Evolutionary conservation across 2,888 invertebrate species (phyloP).

Genomic region (Alloscopus bannaensis): DNA sequence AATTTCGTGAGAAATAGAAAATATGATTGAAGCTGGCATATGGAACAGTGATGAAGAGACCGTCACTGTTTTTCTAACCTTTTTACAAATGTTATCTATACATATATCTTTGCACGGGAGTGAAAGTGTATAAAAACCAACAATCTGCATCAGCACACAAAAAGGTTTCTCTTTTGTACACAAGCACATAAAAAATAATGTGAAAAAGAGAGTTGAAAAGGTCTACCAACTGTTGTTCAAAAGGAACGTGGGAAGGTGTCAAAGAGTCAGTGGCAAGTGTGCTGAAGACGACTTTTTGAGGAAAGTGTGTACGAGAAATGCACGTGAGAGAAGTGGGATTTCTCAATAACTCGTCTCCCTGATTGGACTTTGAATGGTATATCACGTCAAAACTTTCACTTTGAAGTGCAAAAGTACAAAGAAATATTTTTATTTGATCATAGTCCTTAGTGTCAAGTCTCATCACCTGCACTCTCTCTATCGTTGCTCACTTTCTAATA

Average conservation of each 20-base stretch:
- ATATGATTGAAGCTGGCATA: slow-evolving; percentile 39
- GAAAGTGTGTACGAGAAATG: slow-evolving; percentile 3
- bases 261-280: not conserved
- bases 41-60: no score
- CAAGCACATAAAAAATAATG: not conserved
- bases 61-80: no score
- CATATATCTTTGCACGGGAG: no score
- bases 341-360: slow-evolving; percentile 18
- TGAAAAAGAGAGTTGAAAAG: not conserved
- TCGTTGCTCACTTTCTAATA: slow-evolving; percentile 15
- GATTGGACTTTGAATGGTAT: slow-evolving; percentile 35
- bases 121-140: no score
- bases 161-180: no score
- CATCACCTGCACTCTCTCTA: slow-evolving; percentile 25
- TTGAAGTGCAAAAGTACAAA: slow-evolving; percentile 31
- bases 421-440: slow-evolving; percentile 50
- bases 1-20: slow-evolving; percentile 34
- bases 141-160: no score
- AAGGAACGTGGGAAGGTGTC: not conserved
- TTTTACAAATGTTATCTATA: no score
- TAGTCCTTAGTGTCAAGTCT: slow-evolving; percentile 47
- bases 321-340: not conserved
- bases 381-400: slow-evolving; percentile 46
- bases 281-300: no score
- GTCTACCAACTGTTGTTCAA: no score